A percentile compares a stretch with the other conserved stretches of the same genome.
phyloP scores from a whole-genome alignment of 1,140 invertebrate species.

The Psix sp. region DNA sequence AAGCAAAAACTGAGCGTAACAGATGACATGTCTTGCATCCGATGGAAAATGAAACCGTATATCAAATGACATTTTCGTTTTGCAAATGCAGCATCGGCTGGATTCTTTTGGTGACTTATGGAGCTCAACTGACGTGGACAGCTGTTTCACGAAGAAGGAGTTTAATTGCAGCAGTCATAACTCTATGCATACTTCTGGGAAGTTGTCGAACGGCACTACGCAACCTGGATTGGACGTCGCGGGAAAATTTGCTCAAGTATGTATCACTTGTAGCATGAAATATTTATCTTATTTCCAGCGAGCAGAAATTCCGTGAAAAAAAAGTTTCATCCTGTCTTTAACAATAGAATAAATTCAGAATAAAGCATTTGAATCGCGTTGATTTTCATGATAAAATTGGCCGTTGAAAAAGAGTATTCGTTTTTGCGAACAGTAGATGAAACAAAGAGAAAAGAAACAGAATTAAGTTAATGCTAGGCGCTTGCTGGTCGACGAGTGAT shows the following conservation, averaged over 20 bases:
- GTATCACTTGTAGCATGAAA: slow-evolving; percentile 10
- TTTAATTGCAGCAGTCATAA: slow-evolving; percentile 76
- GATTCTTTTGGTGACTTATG: slow-evolving; percentile 81
- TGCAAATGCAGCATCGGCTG: slow-evolving; percentile 81
- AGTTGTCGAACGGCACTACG: slow-evolving; percentile 82
- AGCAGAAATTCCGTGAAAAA: too few species aligned
- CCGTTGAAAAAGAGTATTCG: slow-evolving; percentile 28
- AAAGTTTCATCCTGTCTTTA: too few species aligned
- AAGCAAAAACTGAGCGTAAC: slow-evolving; percentile 3
- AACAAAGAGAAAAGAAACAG: slow-evolving; percentile 35
- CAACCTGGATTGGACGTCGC: slow-evolving; percentile 87
- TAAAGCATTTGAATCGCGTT: slow-evolving; percentile 16
- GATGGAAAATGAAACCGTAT: slow-evolving; percentile 23
- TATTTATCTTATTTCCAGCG: neutral
- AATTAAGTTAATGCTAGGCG: slow-evolving; percentile 39
- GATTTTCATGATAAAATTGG: slow-evolving; percentile 27
- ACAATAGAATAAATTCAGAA: neutral
- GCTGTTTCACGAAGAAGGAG: slow-evolving; percentile 74
- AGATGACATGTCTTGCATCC: slow-evolving; percentile 3
- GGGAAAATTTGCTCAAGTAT: slow-evolving; percentile 85
- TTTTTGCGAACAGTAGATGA: slow-evolving; percentile 23
- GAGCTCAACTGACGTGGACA: slow-evolving; percentile 80
- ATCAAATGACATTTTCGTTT: slow-evolving; percentile 37
- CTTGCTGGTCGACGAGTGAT: slow-evolving; percentile 27
- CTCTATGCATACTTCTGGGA: slow-evolving; percentile 80